Evolutionary conservation across 2,113 vertebrate species (phyloP).

Genomic region (Okapia johnstoni): DNA sequence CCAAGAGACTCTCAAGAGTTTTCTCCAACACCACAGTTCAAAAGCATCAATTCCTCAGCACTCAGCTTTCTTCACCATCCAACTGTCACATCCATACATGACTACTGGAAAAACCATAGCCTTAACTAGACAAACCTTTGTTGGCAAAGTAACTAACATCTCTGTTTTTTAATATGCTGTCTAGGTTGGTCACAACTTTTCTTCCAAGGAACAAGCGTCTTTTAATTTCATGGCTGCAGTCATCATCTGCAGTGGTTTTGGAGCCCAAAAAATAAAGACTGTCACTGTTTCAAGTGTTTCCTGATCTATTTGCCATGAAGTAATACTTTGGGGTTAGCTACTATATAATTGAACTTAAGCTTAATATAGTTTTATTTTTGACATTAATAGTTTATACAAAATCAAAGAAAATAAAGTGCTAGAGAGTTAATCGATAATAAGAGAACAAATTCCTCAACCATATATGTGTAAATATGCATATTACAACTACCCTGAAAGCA

Average conservation of each 20-base stretch:
- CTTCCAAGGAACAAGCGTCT: neutral
- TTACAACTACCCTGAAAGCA: neutral
- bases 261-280: neutral
- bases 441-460: neutral
- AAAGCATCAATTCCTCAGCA: neutral
- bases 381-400: neutral
- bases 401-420: neutral
- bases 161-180: neutral
- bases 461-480: neutral
- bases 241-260: neutral
- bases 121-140: neutral
- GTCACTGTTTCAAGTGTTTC: neutral
- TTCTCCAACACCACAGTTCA: neutral
- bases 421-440: neutral
- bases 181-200: neutral
- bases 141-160: neutral
- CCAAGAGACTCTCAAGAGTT: neutral
- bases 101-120: neutral
- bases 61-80: neutral
- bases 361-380: neutral
- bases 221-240: neutral
- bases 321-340: neutral
- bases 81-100: neutral
- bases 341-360: neutral
- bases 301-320: neutral